Conservation (phyloP, 2,113 vertebrate genomes). For the Phoxinus phoxinus region DNA sequence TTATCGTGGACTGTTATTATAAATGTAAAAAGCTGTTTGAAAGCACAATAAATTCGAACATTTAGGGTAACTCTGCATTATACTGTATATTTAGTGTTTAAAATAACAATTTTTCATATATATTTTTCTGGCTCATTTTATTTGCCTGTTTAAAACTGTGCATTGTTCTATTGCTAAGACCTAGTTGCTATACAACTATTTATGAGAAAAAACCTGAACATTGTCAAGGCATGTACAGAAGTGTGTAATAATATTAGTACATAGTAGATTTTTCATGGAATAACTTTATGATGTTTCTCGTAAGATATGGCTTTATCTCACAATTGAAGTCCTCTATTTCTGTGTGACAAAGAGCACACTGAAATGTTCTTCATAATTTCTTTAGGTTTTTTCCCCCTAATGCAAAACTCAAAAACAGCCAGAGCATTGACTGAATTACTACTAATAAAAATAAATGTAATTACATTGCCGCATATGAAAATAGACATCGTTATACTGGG, state of each 20-base stretch:
- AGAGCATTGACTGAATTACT: not conserved
- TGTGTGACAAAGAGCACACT: not conserved
- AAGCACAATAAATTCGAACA: not conserved
- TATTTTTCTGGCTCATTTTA: too few species aligned
- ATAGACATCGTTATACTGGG: not conserved
- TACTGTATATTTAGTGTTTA: not conserved
- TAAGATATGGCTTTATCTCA: not conserved
- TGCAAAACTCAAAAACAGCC: not conserved
- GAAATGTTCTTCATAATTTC: not conserved
- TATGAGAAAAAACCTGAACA: not conserved
- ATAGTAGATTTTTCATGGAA: not conserved
- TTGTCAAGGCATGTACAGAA: not conserved
- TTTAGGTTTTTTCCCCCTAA: too few species aligned
- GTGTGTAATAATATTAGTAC: not conserved
- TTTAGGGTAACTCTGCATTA: not conserved
- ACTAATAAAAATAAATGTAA: not conserved
- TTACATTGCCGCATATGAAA: not conserved
- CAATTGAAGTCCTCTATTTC: not conserved
- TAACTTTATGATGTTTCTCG: not conserved
- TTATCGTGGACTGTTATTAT: not conserved
- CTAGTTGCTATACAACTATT: not conserved
- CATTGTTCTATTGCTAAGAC: not conserved
- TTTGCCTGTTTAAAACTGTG: not conserved
- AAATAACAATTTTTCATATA: not conserved
- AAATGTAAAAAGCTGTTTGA: not conserved